These are phyloP conservation scores for Epirrhoe alternata DNA, from an alignment of 2,888 invertebrate genomes.

Conservation along the genomic window DNA sequence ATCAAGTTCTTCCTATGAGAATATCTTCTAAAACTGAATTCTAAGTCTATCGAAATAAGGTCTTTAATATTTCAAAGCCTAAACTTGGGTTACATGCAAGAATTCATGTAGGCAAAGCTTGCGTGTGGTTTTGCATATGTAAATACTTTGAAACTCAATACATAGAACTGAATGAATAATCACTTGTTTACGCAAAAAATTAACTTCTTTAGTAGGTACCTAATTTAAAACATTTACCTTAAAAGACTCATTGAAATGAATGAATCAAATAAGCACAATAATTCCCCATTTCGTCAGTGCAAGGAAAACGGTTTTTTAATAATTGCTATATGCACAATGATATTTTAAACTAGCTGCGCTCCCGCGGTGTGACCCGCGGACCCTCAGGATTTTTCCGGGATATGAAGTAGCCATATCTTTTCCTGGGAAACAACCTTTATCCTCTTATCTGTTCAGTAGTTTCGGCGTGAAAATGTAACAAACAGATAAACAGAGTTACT, in stretches of 20 bases:
- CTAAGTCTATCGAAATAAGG: conserved; percentile 20
- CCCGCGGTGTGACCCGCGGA: no score
- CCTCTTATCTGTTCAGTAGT: no score
- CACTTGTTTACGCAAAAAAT: conserved; percentile 3
- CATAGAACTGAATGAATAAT: conserved; percentile 25
- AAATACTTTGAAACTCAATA: conserved; percentile 26
- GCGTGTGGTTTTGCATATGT: conserved; percentile 28
- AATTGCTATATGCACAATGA: no score
- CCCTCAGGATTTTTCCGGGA: no score
- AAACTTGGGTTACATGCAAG: conserved; percentile 34
- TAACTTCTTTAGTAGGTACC: not conserved
- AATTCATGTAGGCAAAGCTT: conserved; percentile 37
- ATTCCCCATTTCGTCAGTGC: not conserved
- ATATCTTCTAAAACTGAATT: conserved; percentile 23
- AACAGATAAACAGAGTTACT: no score
- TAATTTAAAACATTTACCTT: conserved; percentile 5
- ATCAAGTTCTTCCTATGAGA: conserved; percentile 33
- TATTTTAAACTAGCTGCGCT: no score
- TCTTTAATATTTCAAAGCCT: not conserved
- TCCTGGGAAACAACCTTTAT: no score
- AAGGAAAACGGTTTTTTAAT: not conserved
- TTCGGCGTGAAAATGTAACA: no score
- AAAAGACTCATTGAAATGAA: conserved; percentile 3
- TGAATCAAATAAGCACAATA: not conserved
- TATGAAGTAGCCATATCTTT: no score